Evolutionary conservation across 2,797 vertebrate genomes (phyloP), one percentile per base, ranked within the genome.

Genomic region (Arctocebus calabarensis): DNA sequence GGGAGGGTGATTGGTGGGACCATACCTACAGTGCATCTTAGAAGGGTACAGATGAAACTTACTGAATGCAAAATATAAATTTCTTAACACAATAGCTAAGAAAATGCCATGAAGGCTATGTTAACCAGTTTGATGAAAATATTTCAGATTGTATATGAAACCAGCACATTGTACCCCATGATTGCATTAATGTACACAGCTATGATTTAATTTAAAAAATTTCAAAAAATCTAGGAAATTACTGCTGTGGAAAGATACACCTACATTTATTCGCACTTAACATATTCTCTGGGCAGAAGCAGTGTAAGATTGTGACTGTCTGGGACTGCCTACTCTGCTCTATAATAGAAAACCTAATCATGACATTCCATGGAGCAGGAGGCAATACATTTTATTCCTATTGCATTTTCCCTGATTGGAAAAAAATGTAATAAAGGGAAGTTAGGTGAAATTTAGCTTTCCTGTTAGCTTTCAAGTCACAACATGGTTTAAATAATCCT

Each of bases 391-490:
- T 74, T 74, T 88, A 45, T 93, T 48, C 45, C 20, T 92, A 32
- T 68, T 91, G 3, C n/a, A 77, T 94, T 95, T 94, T 88, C 4
- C 52, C 34, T 25, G 66, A 74, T 66, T 19, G 45, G 11, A 59
- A 61, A 92, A 88, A 66, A 79, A 85, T 55, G 5, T 71, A 84
- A 32, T 91, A 90, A 95, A 79, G 70, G 37, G 19, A 22, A 95
- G 48, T 62, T 55, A n/a, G 68, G 32, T 57, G 87, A 95, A 92
- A 71, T 90, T 94, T 91, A 95, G 61, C 68, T 64, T 88, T 91
- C 84, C 8, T 96, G 32, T 94, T 64, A 75, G 86, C 68, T 95
- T 94, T 88, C 68, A 83, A 90, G 94, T 91, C 52, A 93, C 57
- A 88, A 12, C 32, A 61, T 87, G 20, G 23, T 48, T 77, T 91